Conservation (phyloP, 2,113 vertebrate species). For the Hymenochirus boettgeri region DNA sequence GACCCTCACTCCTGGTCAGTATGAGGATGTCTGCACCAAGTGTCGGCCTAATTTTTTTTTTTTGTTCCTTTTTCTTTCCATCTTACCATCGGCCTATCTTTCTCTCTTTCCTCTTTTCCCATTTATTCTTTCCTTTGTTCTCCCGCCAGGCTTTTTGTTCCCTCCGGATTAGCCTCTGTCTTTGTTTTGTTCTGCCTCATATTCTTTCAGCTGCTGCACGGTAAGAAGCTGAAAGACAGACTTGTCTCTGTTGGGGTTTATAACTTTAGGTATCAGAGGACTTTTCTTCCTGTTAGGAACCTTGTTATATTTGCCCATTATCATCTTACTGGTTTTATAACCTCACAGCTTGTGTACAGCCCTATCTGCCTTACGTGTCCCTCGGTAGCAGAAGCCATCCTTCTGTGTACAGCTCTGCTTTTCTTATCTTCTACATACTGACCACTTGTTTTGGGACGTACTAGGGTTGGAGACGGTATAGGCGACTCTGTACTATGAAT, state of each 20-base stretch:
- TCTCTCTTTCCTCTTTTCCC: conserved; percentile 50
- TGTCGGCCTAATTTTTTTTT: too few species aligned
- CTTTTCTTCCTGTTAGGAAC: background rate
- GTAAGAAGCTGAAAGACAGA: conserved; percentile 58
- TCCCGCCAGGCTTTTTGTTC: conserved; percentile 55
- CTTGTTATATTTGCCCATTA: background rate
- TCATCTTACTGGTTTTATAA: conserved; percentile 28
- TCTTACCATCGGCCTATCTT: too few species aligned
- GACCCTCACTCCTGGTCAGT: too few species aligned
- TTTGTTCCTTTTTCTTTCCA: too few species aligned
- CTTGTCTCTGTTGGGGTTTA: conserved; percentile 48
- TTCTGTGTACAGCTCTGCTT: accelerated
- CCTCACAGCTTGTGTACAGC: conserved; percentile 39
- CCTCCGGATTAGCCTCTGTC: conserved; percentile 42
- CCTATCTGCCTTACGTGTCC: background rate
- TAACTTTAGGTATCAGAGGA: accelerated
- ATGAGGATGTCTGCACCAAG: too few species aligned
- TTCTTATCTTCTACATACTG: background rate
- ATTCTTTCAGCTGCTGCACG: conserved; percentile 51
- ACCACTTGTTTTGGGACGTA: conserved; percentile 40
- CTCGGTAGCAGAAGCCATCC: background rate
- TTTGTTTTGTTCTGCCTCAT: conserved; percentile 34
- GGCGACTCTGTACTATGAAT: conserved; percentile 47
- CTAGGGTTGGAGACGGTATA: conserved; percentile 47
- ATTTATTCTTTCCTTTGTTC: conserved; percentile 53